These are phyloP conservation scores for Lepidochrysops patricia DNA, from an alignment of 2,888 invertebrate species.

Conservation along the genomic window DNA sequence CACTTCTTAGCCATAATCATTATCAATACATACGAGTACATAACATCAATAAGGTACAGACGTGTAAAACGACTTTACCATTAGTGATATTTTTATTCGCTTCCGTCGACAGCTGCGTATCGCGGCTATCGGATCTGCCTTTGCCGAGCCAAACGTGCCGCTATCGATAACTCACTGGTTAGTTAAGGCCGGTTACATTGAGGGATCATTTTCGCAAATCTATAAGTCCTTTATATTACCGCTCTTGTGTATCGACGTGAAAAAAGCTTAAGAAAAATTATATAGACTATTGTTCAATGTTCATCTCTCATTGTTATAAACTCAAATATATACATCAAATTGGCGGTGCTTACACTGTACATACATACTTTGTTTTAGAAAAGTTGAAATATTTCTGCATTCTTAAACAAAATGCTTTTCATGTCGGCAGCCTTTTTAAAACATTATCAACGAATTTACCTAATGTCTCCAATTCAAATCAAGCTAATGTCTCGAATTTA, in stretches of 20 bases:
- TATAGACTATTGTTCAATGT: no score
- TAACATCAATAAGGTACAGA: not conserved
- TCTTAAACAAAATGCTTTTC: not conserved
- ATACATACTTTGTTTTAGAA: no score
- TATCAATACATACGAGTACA: not conserved
- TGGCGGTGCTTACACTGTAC: no score
- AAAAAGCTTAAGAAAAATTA: no score
- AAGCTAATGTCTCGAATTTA: not conserved
- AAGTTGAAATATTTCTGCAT: not conserved
- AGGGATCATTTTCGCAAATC: constrained; percentile 17
- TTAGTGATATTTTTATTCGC: constrained; percentile 31
- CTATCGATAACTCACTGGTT: constrained; percentile 47
- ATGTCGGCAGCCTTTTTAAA: not conserved
- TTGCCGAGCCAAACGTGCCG: constrained; percentile 52
- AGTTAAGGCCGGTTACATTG: constrained; percentile 35
- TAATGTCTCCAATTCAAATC: not conserved
- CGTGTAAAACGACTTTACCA: constrained; percentile 21
- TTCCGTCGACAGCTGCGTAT: constrained; percentile 44
- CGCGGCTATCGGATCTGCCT: constrained; percentile 49
- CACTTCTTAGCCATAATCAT: no score
- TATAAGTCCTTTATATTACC: not conserved
- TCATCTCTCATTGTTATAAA: no score
- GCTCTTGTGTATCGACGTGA: not conserved
- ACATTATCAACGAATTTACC: not conserved
- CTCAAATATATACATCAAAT: no score